phyloP scores from a whole-genome alignment of 1,140 invertebrate genomes.

The Drosophila obscura region DNA sequence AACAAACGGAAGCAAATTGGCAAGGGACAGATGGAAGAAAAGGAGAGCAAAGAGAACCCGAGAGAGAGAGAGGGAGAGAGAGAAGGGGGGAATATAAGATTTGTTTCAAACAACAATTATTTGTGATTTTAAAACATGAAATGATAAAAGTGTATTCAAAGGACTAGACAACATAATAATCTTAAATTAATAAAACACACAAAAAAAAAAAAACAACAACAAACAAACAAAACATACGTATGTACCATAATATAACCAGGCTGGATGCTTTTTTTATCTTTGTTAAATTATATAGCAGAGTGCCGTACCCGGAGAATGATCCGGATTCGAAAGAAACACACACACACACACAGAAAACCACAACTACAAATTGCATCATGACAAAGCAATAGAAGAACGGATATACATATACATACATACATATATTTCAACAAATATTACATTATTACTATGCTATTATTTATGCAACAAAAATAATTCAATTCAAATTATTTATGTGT shows the following conservation, averaged over 20 bases:
- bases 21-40: conserved; percentile 23
- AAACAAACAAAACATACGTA: conserved; percentile 17
- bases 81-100: conserved; percentile 40
- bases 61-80: conserved; percentile 21
- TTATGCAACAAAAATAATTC: conserved; percentile 59
- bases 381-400: conserved; percentile 31
- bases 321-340: conserved; percentile 22
- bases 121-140: conserved; percentile 80
- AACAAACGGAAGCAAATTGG: background rate
- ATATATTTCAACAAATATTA: conserved; percentile 26
- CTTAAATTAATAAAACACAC: conserved; percentile 63
- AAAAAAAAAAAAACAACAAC: conserved; percentile 57
- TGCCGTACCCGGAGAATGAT: conserved; percentile 4
- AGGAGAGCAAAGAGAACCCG: conserved; percentile 15
- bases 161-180: conserved; percentile 70
- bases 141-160: conserved; percentile 68
- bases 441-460: conserved; percentile 58
- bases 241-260: conserved; percentile 1
- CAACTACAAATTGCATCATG: conserved; percentile 3
- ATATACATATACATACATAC: conserved; percentile 22
- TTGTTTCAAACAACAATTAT: conserved; percentile 81
- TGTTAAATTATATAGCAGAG: conserved; percentile 55
- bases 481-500: conserved; percentile 74
- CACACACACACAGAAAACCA: conserved; percentile 11
- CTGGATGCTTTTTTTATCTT: conserved; percentile 71